A percentile compares a stretch with the other conserved stretches of the same genome.
phyloP scores from a whole-genome alignment of 2,888 invertebrate species.

The Acronicta leporina region DNA sequence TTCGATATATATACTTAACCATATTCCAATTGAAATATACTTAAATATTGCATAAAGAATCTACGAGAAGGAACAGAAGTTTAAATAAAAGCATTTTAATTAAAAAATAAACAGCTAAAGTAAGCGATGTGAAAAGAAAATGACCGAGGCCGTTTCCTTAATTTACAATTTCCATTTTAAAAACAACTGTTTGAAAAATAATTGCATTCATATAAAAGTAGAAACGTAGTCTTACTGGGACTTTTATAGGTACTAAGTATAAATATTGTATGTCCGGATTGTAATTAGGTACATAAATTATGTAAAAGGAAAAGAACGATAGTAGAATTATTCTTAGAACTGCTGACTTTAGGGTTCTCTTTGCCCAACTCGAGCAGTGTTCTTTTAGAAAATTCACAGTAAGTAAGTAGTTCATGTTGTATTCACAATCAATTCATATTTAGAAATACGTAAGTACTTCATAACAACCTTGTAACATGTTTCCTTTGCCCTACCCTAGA shows the following conservation, averaged over 20 bases:
- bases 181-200: conserved; percentile 14
- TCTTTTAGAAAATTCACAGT: no score
- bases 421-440: no score
- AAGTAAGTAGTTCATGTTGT: no score
- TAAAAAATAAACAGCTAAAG: conserved; percentile 15
- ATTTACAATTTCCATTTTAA: conserved; percentile 19
- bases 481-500: no score
- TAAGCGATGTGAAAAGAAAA: conserved; percentile 11
- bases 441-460: no score
- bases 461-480: no score
- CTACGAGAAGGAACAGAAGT: conserved; percentile 4
- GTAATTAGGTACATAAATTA: no score
- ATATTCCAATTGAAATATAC: conserved; percentile 5
- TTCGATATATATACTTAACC: background rate
- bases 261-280: background rate
- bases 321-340: no score
- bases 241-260: background rate
- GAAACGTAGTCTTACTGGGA: background rate
- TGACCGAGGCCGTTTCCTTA: conserved; percentile 15
- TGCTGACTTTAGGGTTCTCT: no score
- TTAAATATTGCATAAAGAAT: background rate
- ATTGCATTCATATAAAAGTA: conserved; percentile 5
- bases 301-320: no score
- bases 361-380: no score
- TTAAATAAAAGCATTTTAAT: conserved; percentile 6